These are phyloP conservation scores for Bathybates hornii DNA, from an alignment of 2,113 vertebrate genomes.

Conservation along the genomic window DNA sequence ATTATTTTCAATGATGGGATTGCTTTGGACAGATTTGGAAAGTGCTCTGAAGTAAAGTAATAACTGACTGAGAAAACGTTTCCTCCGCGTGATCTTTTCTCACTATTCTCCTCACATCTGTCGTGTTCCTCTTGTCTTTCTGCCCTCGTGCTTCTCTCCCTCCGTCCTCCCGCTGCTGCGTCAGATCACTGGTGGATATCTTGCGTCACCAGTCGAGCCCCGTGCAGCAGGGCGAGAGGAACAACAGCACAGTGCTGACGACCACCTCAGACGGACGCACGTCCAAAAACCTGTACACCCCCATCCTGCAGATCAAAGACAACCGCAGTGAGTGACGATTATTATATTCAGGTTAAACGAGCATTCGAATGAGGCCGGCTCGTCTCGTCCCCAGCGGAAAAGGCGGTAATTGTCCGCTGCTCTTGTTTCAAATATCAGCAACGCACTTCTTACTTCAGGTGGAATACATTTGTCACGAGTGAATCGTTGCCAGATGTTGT, in stretches of 20 bases:
- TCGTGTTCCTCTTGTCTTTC: neutral
- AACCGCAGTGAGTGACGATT: slow-evolving; percentile 80
- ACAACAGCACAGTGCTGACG: slow-evolving; percentile 72
- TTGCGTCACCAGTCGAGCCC: slow-evolving; percentile 84
- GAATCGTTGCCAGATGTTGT: neutral
- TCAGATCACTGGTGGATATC: slow-evolving; percentile 86
- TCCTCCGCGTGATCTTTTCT: neutral
- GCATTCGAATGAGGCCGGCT: neutral
- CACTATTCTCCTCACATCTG: neutral
- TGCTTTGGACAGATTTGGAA: neutral
- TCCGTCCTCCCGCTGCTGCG: neutral
- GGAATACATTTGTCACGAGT: neutral
- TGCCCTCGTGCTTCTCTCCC: neutral
- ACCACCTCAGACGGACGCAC: slow-evolving; percentile 66
- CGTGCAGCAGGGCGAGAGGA: slow-evolving; percentile 75
- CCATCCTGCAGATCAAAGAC: slow-evolving; percentile 77
- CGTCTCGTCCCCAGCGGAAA: neutral
- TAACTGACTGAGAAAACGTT: neutral
- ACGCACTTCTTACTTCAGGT: neutral
- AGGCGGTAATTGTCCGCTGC: neutral
- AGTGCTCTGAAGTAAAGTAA: neutral
- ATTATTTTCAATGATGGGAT: neutral
- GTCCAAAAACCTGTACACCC: slow-evolving; percentile 80
- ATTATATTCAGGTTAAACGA: neutral
- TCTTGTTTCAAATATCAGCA: neutral